Evolutionary conservation across 2,113 vertebrate genomes (phyloP), one percentile per base, ranked within the genome.

Genomic region (Gopherus flavomarginatus): DNA sequence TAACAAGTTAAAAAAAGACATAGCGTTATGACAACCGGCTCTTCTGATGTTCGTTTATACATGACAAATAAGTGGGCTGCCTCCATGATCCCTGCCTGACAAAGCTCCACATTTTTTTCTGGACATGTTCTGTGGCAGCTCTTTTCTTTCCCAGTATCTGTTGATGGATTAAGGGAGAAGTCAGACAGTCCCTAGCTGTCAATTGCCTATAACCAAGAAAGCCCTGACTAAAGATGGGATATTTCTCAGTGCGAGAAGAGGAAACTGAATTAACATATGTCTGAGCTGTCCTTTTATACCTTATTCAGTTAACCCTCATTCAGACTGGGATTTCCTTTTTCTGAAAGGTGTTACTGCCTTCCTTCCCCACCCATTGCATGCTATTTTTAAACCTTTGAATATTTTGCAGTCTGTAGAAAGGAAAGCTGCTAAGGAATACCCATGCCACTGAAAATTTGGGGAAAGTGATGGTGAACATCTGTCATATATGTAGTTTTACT

Each of bases 101-200:
- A 96, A 94, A 95, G 26, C 56, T 95, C 53, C 75, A 95, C 35
- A 69, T 94, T 96, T 89, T 54, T 54, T 86, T 38, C 82, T 97
- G 96, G 83, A 96, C 88, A 57, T 83, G 85, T 56, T 57, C 42
- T 93, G 35, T 22, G 81, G n/a, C 57, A 81, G 89, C 62, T 95
- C 62, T 95, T 94, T 94, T 87, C 56, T 86, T 49, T 85, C 90
- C 81, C 90, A 93, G 75, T 84, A 82, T 87, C 31, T 95, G 88
- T 86, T 98, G 93, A 98, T 94, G 82, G 94, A 96, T 96, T 89
- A 93, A 95, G 87, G 44, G 59, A 96, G 91, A 97, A 91, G 90
- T 81, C 26, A 87, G 93, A 62, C 44, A 93, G 59, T 75, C 72
- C 92, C 79, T 94, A 72, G 35, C 52, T 95, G 86, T 95, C 85